phyloP scores from a whole-genome alignment of 2,797 vertebrate genomes.

The Pogonophryne albipinna region DNA sequence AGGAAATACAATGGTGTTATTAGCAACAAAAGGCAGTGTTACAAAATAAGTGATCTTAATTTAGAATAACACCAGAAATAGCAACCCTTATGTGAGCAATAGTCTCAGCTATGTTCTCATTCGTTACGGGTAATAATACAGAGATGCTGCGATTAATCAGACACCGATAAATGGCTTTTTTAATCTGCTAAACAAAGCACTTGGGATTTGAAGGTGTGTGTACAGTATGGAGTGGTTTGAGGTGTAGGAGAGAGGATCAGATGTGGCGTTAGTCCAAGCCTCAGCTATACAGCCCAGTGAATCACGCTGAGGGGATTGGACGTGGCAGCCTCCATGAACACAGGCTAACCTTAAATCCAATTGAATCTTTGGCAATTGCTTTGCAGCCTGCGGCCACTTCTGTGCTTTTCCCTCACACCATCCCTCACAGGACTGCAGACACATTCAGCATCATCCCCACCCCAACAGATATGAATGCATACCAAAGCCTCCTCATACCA shows the following conservation, averaged over 20 bases:
- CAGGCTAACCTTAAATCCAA: slow-evolving; percentile 69
- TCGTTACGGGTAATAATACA: slow-evolving; percentile 50
- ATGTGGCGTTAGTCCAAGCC: slow-evolving; percentile 21
- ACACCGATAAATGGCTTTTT: slow-evolving; percentile 43
- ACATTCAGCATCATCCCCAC: slow-evolving; percentile 45
- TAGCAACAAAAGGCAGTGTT: background rate
- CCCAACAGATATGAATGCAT: slow-evolving; percentile 21
- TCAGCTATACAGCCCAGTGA: slow-evolving; percentile 42
- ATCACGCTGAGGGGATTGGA: slow-evolving; percentile 57
- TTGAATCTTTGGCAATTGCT: slow-evolving; percentile 69
- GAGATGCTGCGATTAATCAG: slow-evolving; percentile 45
- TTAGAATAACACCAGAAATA: slow-evolving; percentile 35
- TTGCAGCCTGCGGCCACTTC: slow-evolving; percentile 59
- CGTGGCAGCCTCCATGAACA: slow-evolving; percentile 61
- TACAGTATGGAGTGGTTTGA: background rate
- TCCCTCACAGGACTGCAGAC: slow-evolving; percentile 50
- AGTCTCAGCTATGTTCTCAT: slow-evolving; percentile 40
- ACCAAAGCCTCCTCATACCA: slow-evolving; percentile 45
- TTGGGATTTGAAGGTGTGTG: slow-evolving; percentile 13
- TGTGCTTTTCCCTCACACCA: slow-evolving; percentile 50
- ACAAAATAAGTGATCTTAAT: slow-evolving; percentile 39
- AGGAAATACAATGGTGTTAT: slow-evolving; percentile 1
- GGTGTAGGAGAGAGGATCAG: slow-evolving; percentile 1
- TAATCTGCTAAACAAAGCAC: slow-evolving; percentile 40
- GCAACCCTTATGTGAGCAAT: slow-evolving; percentile 24